phyloP scores from a whole-genome alignment of 1,140 invertebrate genomes.

The Diabrotica virgifera region DNA sequence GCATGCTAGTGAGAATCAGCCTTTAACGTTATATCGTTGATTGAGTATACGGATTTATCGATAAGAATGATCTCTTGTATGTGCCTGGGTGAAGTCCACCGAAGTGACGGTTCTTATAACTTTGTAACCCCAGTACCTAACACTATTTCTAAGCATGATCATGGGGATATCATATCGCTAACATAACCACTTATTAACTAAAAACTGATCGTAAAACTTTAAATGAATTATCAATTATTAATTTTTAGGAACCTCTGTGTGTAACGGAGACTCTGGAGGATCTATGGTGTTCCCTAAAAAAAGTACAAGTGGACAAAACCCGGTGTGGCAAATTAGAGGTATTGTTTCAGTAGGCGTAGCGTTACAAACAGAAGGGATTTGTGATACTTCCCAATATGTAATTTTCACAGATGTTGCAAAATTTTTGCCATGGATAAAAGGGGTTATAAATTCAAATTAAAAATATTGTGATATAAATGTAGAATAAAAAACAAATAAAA shows the following conservation, averaged over 20 bases:
- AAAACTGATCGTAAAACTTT: too few relatives aligned
- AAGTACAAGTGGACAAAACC: slow-evolving; percentile 21
- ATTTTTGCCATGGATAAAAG: slow-evolving; percentile 52
- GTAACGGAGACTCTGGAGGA: slow-evolving; percentile 62
- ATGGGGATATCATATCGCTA: too few relatives aligned
- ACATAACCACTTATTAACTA: too few relatives aligned
- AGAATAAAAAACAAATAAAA: too few relatives aligned
- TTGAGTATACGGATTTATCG: too few relatives aligned
- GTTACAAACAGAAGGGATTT: slow-evolving; percentile 45
- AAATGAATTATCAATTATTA: slow-evolving; percentile 14
- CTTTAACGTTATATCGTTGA: too few relatives aligned
- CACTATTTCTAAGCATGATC: too few relatives aligned
- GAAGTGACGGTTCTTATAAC: too few relatives aligned
- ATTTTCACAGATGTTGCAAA: slow-evolving; percentile 58
- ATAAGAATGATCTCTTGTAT: too few relatives aligned
- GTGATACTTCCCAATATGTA: slow-evolving; percentile 54
- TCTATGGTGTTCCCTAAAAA: slow-evolving; percentile 51
- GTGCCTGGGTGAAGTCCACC: too few relatives aligned
- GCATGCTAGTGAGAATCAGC: too few relatives aligned
- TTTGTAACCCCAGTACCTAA: too few relatives aligned
- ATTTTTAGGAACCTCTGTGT: slow-evolving; percentile 54
- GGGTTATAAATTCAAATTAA: slow-evolving; percentile 10
- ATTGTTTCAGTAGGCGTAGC: slow-evolving; percentile 56
- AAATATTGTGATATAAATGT: neutral
- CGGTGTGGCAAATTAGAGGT: slow-evolving; percentile 55